These are phyloP conservation scores for Oncorhynchus nerka DNA, from an alignment of 2,113 vertebrate genomes.

Conservation along the genomic window DNA sequence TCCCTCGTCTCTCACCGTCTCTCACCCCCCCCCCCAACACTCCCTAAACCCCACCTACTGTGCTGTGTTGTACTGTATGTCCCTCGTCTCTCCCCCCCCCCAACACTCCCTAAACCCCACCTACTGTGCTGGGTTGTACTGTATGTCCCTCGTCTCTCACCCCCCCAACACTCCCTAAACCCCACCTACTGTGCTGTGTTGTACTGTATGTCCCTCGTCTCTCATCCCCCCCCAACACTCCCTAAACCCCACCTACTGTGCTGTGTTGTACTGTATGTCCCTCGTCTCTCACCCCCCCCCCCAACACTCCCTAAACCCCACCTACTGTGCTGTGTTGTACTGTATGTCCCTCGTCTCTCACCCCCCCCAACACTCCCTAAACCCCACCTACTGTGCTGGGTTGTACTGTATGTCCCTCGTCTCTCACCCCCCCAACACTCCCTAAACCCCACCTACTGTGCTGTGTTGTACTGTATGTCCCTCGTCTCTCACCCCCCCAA, in stretches of 20 bases:
- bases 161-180: no score
- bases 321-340: no score
- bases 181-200: no score
- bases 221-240: no score
- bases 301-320: not conserved
- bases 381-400: slow-evolving; percentile 1
- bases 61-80: slow-evolving; percentile 7
- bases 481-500: slow-evolving; percentile 8
- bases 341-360: no score
- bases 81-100: slow-evolving; percentile 7
- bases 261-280: slow-evolving; percentile 3
- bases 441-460: slow-evolving; percentile 12
- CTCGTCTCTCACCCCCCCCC: slow-evolving; percentile 3
- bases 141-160: not conserved
- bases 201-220: no score
- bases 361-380: not conserved
- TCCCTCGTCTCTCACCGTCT: no score
- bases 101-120: not conserved
- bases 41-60: not conserved
- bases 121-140: not conserved
- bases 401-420: no score
- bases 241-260: slow-evolving; percentile 27
- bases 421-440: no score
- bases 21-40: no score
- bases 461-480: slow-evolving; percentile 1